These are phyloP conservation scores for Engraulis encrasicolus DNA, from an alignment of 2,113 vertebrate genomes.

Conservation along the genomic window DNA sequence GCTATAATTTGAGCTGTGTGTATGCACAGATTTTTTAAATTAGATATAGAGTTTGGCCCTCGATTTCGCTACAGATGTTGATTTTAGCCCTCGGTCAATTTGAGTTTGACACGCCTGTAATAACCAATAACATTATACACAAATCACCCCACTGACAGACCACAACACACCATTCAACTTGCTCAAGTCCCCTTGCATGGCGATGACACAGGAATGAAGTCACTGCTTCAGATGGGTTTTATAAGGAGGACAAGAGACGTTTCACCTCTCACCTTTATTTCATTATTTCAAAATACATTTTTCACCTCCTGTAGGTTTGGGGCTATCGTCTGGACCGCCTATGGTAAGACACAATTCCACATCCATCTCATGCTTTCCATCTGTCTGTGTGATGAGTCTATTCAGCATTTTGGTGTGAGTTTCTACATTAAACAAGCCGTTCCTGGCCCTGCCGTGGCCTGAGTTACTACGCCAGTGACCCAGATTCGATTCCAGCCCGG, in stretches of 20 bases:
- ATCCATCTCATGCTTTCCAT: background rate
- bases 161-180: background rate
- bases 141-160: background rate
- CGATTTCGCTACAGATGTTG: no score
- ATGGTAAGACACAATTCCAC: background rate
- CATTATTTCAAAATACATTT: no score
- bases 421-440: background rate
- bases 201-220: background rate
- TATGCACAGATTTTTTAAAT: no score
- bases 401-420: background rate
- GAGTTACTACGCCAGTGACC: no score
- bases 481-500: no score
- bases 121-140: background rate
- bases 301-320: background rate
- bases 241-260: background rate
- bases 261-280: no score
- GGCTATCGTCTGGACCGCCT: background rate
- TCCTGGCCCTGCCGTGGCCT: no score
- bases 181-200: background rate
- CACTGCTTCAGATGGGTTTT: background rate
- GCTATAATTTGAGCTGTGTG: no score
- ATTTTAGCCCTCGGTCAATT: no score
- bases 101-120: no score
- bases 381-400: background rate
- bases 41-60: no score